Evolutionary conservation across 2,888 invertebrate genomes (phyloP).

Genomic region (Dicroscelio sp.): DNA sequence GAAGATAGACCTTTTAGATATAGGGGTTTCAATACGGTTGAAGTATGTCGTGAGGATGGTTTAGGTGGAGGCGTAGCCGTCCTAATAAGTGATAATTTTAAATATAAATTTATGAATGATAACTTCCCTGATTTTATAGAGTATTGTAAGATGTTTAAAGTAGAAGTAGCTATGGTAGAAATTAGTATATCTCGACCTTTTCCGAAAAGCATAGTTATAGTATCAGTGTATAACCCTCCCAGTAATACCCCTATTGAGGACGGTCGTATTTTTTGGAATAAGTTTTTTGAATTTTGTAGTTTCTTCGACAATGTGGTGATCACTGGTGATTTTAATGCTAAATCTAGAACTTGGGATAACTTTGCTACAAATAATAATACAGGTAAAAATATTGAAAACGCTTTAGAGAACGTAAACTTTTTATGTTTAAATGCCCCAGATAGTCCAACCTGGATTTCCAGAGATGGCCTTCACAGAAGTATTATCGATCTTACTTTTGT

Average conservation of each 20-base stretch:
- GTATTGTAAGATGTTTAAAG: neutral
- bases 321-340: neutral
- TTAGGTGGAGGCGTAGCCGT: neutral
- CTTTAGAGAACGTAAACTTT: neutral
- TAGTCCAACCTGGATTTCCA: neutral
- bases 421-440: neutral
- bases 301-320: neutral
- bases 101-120: neutral
- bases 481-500: neutral
- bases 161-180: neutral
- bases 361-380: neutral
- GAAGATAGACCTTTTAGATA: neutral
- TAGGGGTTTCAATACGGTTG: neutral
- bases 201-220: neutral
- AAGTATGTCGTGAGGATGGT: neutral
- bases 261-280: neutral
- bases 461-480: neutral
- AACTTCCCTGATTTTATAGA: neutral
- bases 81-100: neutral
- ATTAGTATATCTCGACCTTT: neutral
- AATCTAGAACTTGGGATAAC: neutral
- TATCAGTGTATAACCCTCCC: neutral
- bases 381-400: neutral
- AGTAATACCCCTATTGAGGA: neutral
- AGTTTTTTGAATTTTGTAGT: neutral